These are phyloP conservation scores for Danio rerio DNA, from an alignment of 2,113 vertebrate species.

Conservation along the genomic window GRCz12tu NC_133182.1:11387001-11387500, in stretches of 20 bases:
- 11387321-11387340: neutral
- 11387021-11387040: constrained; percentile 59
- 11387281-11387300: constrained; percentile 34
- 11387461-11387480: constrained; percentile 54
- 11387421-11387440: constrained; percentile 75
- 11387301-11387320: neutral
- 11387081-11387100: neutral
- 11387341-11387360: constrained; percentile 2
- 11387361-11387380: constrained; percentile 43
- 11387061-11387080: too few relatives aligned
- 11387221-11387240: constrained; percentile 59
- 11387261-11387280: constrained; percentile 57
- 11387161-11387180: constrained; percentile 44
- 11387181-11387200: constrained; percentile 10
- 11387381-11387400: constrained; percentile 62
- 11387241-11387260: constrained; percentile 38
- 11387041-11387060: constrained; percentile 66
- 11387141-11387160: constrained; percentile 59
- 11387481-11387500: constrained; percentile 65
- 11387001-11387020: constrained; percentile 68
- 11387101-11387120: constrained; percentile 52
- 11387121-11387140: constrained; percentile 65
- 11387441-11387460: constrained; percentile 51
- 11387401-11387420: constrained; percentile 67
- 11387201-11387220: constrained; percentile 45